These are phyloP conservation scores for Bembecia ichneumoniformis DNA, from an alignment of 2,888 invertebrate genomes.

Conservation along the genomic window DNA sequence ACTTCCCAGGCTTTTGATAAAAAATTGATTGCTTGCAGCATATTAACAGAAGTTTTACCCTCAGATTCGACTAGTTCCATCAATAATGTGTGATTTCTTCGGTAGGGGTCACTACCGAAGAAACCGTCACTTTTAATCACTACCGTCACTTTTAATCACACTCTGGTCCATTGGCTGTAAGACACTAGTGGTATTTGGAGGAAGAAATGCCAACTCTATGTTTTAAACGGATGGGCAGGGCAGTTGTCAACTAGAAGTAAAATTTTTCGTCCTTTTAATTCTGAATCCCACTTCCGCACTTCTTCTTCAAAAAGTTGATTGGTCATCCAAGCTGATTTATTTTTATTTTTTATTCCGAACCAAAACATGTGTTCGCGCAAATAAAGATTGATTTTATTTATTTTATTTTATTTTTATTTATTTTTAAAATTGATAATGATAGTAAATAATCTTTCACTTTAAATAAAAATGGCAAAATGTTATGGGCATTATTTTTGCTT, in stretches of 20 bases:
- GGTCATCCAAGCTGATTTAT: conserved; percentile 22
- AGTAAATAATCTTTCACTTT: no score
- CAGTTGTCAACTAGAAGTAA: conserved; percentile 23
- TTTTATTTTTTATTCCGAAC: no score
- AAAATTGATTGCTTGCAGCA: conserved; percentile 17
- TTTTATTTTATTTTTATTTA: no score
- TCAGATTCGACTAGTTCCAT: conserved; percentile 19
- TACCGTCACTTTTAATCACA: conserved; percentile 19
- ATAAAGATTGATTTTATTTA: no score
- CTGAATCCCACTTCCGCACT: conserved; percentile 17
- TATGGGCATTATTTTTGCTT: no score
- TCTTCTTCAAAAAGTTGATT: conserved; percentile 15
- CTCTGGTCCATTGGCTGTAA: conserved; percentile 24
- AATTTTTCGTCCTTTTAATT: conserved; percentile 19
- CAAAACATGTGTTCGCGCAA: no score
- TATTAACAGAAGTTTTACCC: conserved; percentile 16
- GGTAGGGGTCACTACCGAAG: conserved; percentile 20
- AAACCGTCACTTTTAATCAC: no score
- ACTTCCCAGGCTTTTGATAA: conserved; percentile 16
- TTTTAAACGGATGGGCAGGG: conserved; percentile 20
- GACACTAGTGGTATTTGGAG: conserved; percentile 22
- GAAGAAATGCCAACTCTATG: conserved; percentile 26
- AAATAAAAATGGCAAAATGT: no score
- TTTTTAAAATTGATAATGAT: no score
- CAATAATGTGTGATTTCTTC: conserved; percentile 18